Evolutionary conservation across 2,113 vertebrate genomes (phyloP).

Genomic region (Zosterops pallidus): DNA sequence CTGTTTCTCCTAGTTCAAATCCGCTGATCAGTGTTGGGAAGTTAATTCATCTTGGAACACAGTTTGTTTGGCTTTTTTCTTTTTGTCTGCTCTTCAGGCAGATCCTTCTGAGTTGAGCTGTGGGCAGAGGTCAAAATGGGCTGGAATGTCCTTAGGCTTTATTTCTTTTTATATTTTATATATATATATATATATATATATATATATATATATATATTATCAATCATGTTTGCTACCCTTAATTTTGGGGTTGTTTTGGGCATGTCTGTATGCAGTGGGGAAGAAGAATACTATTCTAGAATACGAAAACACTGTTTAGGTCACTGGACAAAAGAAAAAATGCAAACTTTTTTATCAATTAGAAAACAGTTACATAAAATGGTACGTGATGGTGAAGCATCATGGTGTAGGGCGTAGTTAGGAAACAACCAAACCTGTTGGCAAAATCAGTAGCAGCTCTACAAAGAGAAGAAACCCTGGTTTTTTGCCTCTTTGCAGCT

Average conservation of each 20-base stretch:
- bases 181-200: too few relatives aligned
- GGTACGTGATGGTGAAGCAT: rapidly evolving
- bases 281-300: background rate
- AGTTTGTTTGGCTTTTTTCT: background rate
- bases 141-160: background rate
- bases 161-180: background rate
- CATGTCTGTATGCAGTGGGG: background rate
- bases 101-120: background rate
- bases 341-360: background rate
- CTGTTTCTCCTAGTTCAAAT: background rate
- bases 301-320: background rate
- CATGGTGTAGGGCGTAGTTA: background rate
- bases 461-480: background rate
- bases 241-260: background rate
- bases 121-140: rapidly evolving
- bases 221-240: background rate
- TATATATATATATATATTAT: background rate
- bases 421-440: background rate
- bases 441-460: background rate
- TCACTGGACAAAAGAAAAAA: background rate
- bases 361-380: background rate
- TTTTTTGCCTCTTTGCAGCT: background rate
- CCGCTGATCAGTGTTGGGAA: rapidly evolving
- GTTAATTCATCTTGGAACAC: background rate
- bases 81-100: background rate